Percentiles rank a stretch among this genome's conserved stretches.
phyloP scores from a whole-genome alignment of 2,797 vertebrate genomes.

The Garrulus glandarius region DNA sequence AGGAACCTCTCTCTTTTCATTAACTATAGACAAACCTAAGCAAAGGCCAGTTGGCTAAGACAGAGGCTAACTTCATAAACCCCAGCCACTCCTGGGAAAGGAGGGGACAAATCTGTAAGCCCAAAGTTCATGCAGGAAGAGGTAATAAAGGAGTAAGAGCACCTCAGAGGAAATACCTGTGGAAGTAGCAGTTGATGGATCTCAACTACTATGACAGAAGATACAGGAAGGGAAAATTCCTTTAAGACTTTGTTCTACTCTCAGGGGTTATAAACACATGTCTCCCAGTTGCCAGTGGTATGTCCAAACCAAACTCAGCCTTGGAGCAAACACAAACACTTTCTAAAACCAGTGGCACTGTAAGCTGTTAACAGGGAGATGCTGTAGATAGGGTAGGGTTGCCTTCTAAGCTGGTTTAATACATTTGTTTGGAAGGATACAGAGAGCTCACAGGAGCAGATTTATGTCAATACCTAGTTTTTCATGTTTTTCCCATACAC shows the following conservation, averaged over 20 bases:
- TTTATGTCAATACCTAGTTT: background rate
- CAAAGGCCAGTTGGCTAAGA: background rate
- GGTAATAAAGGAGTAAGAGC: background rate
- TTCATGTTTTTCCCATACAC: background rate
- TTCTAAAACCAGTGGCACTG: background rate
- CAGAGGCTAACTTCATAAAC: background rate
- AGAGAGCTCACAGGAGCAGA: background rate
- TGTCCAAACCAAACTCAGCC: background rate
- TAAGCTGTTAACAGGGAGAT: background rate
- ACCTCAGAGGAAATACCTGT: background rate
- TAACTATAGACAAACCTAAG: background rate
- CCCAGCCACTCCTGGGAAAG: background rate
- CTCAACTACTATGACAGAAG: background rate
- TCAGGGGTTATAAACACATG: background rate
- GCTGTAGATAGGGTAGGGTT: background rate
- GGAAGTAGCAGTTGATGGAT: background rate
- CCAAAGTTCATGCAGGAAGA: background rate
- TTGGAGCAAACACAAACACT: background rate
- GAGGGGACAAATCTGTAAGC: background rate
- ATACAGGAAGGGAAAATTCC: background rate
- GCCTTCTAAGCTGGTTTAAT: background rate
- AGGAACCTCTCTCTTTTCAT: background rate
- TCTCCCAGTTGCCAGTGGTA: background rate
- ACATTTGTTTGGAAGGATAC: background rate
- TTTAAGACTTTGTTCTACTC: background rate